These are phyloP conservation scores for Polyommatus icarus DNA, from an alignment of 2,888 invertebrate genomes.

Conservation along the genomic window DNA sequence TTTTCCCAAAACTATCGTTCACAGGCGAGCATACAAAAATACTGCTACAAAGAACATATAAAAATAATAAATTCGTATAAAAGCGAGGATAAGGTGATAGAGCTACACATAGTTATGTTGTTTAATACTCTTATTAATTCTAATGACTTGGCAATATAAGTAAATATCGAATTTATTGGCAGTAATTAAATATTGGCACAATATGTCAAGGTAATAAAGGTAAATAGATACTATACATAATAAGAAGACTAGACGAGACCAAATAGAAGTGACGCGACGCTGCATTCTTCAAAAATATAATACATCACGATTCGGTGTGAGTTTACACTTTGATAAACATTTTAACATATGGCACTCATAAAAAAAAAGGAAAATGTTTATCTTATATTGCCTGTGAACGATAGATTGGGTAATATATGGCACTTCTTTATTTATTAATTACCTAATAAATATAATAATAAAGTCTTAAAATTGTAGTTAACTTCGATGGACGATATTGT, in stretches of 20 bases:
- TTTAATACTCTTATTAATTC: neutral
- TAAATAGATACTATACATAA: too few relatives aligned
- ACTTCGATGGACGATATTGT: neutral
- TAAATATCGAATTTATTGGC: neutral
- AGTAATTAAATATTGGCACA: neutral
- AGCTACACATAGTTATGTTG: too few relatives aligned
- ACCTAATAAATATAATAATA: neutral
- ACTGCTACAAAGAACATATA: neutral
- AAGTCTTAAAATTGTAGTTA: conserved; percentile 9
- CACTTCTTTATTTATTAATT: conserved; percentile 9
- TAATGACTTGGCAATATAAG: neutral
- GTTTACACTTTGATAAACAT: neutral
- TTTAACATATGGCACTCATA: neutral
- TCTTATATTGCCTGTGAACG: neutral
- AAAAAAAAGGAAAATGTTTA: neutral
- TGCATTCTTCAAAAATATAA: neutral
- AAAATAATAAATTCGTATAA: too few relatives aligned
- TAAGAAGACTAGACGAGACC: neutral
- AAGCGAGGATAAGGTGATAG: too few relatives aligned
- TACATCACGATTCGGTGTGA: too few relatives aligned
- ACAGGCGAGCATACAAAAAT: neutral
- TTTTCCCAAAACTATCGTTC: neutral
- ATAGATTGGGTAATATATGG: neutral
- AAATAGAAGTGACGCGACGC: neutral
- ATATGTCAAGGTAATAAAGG: neutral